Percentiles rank a stretch among this genome's conserved stretches.
These are phyloP conservation scores for Molorchus minor DNA, from an alignment of 2,888 invertebrate species.

Conservation along the genomic window DNA sequence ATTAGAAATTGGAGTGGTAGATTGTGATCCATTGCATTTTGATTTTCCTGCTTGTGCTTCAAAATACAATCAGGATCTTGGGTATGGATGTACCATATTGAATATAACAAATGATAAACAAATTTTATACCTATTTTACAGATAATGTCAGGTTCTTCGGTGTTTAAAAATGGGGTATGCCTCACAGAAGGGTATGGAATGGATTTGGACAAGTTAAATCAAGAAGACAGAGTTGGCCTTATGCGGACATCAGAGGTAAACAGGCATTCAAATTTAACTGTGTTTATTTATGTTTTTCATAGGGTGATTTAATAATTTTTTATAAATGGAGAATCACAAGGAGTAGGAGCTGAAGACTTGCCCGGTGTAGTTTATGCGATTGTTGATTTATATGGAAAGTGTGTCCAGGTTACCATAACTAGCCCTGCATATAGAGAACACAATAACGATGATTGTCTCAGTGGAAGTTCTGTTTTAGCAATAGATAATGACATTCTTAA, in stretches of 20 bases:
- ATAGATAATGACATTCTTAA: constrained; percentile 62
- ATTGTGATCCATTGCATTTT: constrained; percentile 73
- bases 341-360: constrained; percentile 80
- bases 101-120: not conserved
- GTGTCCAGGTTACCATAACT: constrained; percentile 77
- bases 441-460: constrained; percentile 63
- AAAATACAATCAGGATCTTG: constrained; percentile 82
- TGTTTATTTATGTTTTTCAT: no score
- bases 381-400: constrained; percentile 84
- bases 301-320: constrained; percentile 89
- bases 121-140: constrained; percentile 54
- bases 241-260: constrained; percentile 79
- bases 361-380: constrained; percentile 80
- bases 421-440: constrained; percentile 61
- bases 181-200: constrained; percentile 85
- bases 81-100: constrained; percentile 64
- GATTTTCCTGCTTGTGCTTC: constrained; percentile 80
- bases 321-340: constrained; percentile 89
- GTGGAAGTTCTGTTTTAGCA: constrained; percentile 62
- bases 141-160: constrained; percentile 88
- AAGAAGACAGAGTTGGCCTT: constrained; percentile 86
- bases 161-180: constrained; percentile 85
- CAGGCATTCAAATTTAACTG: not conserved
- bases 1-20: constrained; percentile 79
- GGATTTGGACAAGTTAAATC: constrained; percentile 82